Conservation (phyloP, 92 coral and sea anemone species). For the Epizoanthus scotinus region DNA sequence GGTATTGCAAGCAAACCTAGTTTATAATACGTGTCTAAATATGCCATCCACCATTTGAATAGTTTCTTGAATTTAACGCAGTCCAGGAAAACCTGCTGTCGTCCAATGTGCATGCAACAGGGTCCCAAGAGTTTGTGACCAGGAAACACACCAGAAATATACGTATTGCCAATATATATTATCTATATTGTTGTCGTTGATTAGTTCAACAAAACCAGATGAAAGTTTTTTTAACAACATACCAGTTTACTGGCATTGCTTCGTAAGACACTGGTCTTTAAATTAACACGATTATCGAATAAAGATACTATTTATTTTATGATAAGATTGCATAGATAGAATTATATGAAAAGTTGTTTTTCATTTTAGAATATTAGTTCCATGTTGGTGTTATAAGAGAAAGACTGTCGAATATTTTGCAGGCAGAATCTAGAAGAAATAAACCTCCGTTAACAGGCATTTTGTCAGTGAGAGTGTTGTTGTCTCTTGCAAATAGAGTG, state of each 20-base stretch:
- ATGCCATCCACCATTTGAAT: too few species aligned
- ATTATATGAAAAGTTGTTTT: neutral
- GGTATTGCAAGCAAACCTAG: too few species aligned
- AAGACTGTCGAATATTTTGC: neutral
- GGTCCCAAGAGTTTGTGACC: too few species aligned
- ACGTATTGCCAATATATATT: too few species aligned
- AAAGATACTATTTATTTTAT: constrained; percentile 19
- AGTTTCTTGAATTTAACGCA: too few species aligned
- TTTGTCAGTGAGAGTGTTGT: too few species aligned
- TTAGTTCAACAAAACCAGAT: neutral
- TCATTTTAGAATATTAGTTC: neutral
- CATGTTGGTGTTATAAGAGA: neutral
- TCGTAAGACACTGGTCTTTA: neutral
- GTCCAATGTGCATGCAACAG: too few species aligned
- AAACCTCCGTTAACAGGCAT: neutral
- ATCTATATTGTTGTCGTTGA: too few species aligned
- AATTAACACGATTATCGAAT: neutral
- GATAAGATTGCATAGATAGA: neutral
- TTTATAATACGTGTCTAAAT: too few species aligned
- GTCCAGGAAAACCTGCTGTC: too few species aligned
- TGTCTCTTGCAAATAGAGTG: too few species aligned
- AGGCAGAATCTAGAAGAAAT: neutral
- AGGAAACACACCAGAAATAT: too few species aligned
- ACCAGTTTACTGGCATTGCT: neutral
- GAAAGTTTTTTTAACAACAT: neutral